Conservation (phyloP, 2,888 invertebrate species). For the Horisme vitalbata region DNA sequence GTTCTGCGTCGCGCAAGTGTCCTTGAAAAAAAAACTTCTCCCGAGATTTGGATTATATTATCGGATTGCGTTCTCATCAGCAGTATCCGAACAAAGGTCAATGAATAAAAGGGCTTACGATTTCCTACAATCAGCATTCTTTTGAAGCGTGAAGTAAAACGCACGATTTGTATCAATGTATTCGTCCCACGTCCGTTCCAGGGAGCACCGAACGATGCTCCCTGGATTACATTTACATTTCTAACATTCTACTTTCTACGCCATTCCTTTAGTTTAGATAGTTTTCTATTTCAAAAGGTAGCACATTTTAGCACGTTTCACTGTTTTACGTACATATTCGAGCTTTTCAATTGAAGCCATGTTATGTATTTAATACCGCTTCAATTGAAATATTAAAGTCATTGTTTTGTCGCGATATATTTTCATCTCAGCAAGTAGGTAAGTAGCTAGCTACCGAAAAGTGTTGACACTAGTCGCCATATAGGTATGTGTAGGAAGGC, state of each 20-base stretch:
- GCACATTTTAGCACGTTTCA: conserved; percentile 1
- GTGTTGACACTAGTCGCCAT: conserved; percentile 30
- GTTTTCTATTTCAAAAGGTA: conserved; percentile 16
- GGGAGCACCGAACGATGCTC: conserved; percentile 41
- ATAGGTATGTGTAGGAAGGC: conserved; percentile 39
- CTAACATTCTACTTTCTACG: conserved; percentile 19
- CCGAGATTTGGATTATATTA: background rate
- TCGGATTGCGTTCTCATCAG: background rate
- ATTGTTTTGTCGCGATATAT: conserved; percentile 3
- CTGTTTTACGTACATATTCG: background rate
- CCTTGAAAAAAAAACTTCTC: background rate
- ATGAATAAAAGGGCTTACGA: conserved; percentile 8
- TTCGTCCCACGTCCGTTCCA: conserved; percentile 44
- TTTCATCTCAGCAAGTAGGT: conserved; percentile 6
- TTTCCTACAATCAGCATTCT: conserved; percentile 19
- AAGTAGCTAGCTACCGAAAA: no score
- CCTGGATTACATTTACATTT: conserved; percentile 35
- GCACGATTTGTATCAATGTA: conserved; percentile 39
- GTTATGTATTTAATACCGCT: no score
- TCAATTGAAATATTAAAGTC: background rate
- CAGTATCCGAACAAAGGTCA: background rate
- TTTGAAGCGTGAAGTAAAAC: conserved; percentile 24
- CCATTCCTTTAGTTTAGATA: conserved; percentile 10
- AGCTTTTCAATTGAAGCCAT: no score
- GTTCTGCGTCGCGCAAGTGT: background rate